These are phyloP conservation scores for Microctenopoma stevenorrisi DNA, from an alignment of 2,797 vertebrate species.

Conservation along the genomic window DNA sequence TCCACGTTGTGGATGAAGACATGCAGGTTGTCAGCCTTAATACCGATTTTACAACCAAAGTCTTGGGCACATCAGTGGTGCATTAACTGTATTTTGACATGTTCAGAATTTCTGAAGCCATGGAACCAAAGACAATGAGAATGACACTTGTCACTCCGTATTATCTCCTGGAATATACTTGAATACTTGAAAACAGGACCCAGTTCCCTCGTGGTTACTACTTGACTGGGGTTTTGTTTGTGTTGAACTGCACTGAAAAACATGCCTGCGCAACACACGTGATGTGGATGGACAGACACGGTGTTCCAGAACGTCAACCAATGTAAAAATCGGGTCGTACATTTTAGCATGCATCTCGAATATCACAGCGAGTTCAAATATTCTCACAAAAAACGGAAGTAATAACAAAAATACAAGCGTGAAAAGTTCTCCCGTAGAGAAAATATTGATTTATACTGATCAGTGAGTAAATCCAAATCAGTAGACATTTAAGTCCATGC, in stretches of 20 bases:
- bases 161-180: slow-evolving; percentile 85
- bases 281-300: slow-evolving; percentile 21
- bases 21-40: slow-evolving; percentile 24
- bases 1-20: slow-evolving; percentile 43
- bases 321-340: background rate
- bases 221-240: slow-evolving; percentile 28
- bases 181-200: slow-evolving; percentile 66
- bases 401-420: slow-evolving; percentile 1
- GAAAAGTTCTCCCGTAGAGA: slow-evolving; percentile 14
- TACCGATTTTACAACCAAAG: slow-evolving; percentile 46
- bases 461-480: slow-evolving; percentile 12
- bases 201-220: slow-evolving; percentile 25
- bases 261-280: slow-evolving; percentile 17
- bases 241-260: slow-evolving; percentile 54
- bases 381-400: background rate
- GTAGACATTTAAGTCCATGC: background rate
- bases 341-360: slow-evolving; percentile 10
- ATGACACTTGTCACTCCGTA: slow-evolving; percentile 60
- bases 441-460: slow-evolving; percentile 8
- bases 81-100: slow-evolving; percentile 50
- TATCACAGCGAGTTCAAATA: background rate
- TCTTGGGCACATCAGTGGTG: slow-evolving; percentile 66
- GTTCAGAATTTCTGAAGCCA: slow-evolving; percentile 70
- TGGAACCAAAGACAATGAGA: slow-evolving; percentile 57
- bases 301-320: slow-evolving; percentile 3